Base-by-base conservation (phyloP, 2,888 invertebrate species). In the Amphiduros pacificus region DNA sequence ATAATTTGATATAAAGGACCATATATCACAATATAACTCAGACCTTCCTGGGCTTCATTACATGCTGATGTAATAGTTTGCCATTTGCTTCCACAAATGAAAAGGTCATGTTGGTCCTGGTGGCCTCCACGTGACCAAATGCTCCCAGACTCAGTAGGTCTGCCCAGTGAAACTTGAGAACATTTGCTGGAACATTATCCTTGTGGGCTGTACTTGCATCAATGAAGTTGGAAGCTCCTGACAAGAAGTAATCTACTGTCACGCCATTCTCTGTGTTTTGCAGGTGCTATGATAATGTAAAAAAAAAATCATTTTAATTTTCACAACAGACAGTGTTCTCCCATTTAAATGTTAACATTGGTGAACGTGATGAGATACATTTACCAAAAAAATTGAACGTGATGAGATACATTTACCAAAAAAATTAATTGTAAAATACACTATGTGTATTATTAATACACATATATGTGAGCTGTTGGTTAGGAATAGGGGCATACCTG, bases 141-240 rank as follows among this genome's bases (percentile, higher is more conserved):
- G 68, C 71, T 5, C 73, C 73, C 14, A 70, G 56, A 17, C 28
- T 48, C 1, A 60, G 44, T n/a, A 56, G 40, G 32, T 71, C 55
- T 2, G 67, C 82, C 77, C 83, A 83, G 70, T 72, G 73, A 64
- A 77, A 81, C 59, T 73, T 72, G 17, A 73, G 69, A 4, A 75
- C 73, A 1, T 67, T 71, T 0, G 57, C 14, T 3, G 82, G 82
- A 2, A 84, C 76, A 14, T 60, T 63, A 32, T 69, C 59, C 20
- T 66, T 67, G 70, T 84, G 80, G 14, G 64, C 71, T 0, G 67
- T 70, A 20, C 78, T 80, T 1, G 71, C 63, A 57, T 83, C 81
- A 4, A 80, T 74, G 64, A 82, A 78, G 61, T 83, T 82, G 5
- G 80, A 83, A 2, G 83, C 81, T 11, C 84, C 85, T 11, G 80